Evolutionary conservation across 2,797 vertebrate species (phyloP).

Genomic region (Anguilla obscura): DNA sequence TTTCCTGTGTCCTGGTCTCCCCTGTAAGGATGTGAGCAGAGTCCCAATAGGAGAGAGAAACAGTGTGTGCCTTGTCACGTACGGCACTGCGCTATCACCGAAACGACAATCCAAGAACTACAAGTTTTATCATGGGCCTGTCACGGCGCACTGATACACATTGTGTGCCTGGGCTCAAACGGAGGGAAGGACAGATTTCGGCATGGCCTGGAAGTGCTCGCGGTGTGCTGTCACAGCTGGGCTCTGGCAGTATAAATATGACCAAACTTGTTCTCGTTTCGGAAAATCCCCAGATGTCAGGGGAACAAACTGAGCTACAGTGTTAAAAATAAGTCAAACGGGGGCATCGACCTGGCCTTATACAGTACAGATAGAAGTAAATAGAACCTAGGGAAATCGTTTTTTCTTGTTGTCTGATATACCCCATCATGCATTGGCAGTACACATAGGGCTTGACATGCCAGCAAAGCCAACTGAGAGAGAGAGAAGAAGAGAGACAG

Average conservation of each 20-base stretch:
- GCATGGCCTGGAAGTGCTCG: background rate
- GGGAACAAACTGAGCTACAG: background rate
- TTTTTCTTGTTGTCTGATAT: background rate
- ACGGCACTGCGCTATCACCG: background rate
- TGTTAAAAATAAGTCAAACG: background rate
- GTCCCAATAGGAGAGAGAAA: background rate
- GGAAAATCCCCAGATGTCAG: background rate
- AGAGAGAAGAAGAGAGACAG: conserved; percentile 45
- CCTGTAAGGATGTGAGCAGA: background rate
- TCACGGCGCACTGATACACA: conserved; percentile 38
- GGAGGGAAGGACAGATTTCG: conserved; percentile 26
- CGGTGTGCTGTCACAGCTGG: background rate
- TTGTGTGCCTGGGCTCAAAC: conserved; percentile 40
- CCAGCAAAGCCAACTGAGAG: background rate
- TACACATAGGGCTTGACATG: too few relatives aligned
- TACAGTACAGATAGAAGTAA: too few relatives aligned
- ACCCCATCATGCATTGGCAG: background rate
- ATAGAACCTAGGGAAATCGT: background rate
- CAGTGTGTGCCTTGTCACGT: background rate
- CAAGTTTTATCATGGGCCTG: conserved; percentile 45
- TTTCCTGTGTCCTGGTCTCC: background rate
- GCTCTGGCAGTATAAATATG: background rate
- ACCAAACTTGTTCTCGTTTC: background rate
- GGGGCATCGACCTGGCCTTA: background rate
- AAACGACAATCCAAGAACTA: background rate